Evolutionary conservation across 2,113 vertebrate genomes (phyloP), one percentile per base, ranked within the genome.

Genomic region (Mobula birostris): DNA sequence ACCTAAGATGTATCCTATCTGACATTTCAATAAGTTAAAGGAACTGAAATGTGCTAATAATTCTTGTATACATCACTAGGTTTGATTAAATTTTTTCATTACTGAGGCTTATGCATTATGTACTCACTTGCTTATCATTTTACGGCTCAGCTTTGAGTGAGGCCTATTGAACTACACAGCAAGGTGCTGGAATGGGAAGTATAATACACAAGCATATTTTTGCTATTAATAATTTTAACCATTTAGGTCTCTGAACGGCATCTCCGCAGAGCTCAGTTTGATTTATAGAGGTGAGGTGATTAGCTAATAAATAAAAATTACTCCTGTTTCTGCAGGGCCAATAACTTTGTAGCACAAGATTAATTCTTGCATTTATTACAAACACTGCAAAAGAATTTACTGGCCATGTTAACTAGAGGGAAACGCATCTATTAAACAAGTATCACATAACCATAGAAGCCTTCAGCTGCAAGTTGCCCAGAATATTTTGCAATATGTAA

Each of bases 81-180:
- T 93, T 93, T 93, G 91, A 93, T 93, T 93, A 93, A 74, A 93
- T 74, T 74, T 93, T 48, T 93, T 93, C 91, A 93, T 93, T 93
- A 93, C 91, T 21, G 21, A 24, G 68, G 70, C 70, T 56, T 93
- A 93, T 48, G 68, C 68, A 93, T 8, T 74, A 40, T 93, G 91
- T 93, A 93, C 91, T 93, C 91, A 74, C 68, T 70, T 76, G 70
- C 66, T 93, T 48, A 93, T 74, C 91, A 74, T 76, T 90, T 90
- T 90, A 90, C 85, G 66, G 85, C 85, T 90, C 68, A 93, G 68
- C 40, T 48, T 93, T 72, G 91, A 93, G 68, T 11, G 9, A 14
- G 36, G 40, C 40, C 70, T 74, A 76, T 56, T 93, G 72, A 74
- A 21, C 70, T 76, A 24, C 91, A 56, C 91, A 93, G 70, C 91